Conservation (phyloP, 2,888 invertebrate species). For the Hybos culiciformis region DNA sequence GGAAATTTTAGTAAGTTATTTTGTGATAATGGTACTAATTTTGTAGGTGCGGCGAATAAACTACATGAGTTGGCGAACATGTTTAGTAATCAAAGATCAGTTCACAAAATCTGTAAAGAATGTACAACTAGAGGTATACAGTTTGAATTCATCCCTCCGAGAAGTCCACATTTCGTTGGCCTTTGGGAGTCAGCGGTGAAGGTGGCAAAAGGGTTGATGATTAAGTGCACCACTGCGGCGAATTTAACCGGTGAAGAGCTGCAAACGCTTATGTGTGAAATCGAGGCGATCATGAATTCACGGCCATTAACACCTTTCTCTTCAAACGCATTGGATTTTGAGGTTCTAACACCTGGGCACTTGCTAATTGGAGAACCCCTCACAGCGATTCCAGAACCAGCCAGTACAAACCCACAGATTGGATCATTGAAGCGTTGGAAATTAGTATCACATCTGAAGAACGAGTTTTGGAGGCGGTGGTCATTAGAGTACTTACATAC, state of each 20-base stretch:
- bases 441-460: too few relatives aligned
- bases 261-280: slow-evolving; percentile 16
- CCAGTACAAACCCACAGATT: too few relatives aligned
- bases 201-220: slow-evolving; percentile 19
- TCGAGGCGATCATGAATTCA: slow-evolving; percentile 21
- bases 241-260: slow-evolving; percentile 19
- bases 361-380: slow-evolving; percentile 3
- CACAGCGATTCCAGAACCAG: slow-evolving; percentile 11
- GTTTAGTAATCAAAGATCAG: too few relatives aligned
- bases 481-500: too few relatives aligned
- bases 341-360: slow-evolving; percentile 7
- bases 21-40: slow-evolving; percentile 20
- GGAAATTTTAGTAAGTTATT: slow-evolving; percentile 12
- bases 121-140: too few relatives aligned
- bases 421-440: too few relatives aligned
- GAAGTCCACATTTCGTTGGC: slow-evolving; percentile 20
- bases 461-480: too few relatives aligned
- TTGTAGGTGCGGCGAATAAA: too few relatives aligned
- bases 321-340: slow-evolving; percentile 6
- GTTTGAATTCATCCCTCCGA: slow-evolving; percentile 12
- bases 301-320: slow-evolving; percentile 15
- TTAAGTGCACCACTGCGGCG: slow-evolving; percentile 14
- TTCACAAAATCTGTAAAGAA: slow-evolving; percentile 7
- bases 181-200: slow-evolving; percentile 22
- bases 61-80: too few relatives aligned